Conservation (phyloP, 2,888 invertebrate genomes). For the Campoplex capitator region DNA sequence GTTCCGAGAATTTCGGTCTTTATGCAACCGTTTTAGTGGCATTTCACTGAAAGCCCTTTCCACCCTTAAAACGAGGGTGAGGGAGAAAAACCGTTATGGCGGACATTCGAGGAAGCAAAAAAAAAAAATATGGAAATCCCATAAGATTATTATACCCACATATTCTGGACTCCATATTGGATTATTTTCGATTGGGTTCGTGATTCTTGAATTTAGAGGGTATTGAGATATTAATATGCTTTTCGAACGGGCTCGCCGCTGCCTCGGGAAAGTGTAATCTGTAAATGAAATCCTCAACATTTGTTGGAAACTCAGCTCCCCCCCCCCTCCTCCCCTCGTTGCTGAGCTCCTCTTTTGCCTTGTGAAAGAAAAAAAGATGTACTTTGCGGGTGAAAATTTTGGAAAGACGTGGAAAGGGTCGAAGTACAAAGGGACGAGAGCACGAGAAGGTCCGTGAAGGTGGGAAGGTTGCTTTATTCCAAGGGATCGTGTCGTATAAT, state of each 20-base stretch:
- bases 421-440: not conserved
- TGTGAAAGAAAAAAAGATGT: not conserved
- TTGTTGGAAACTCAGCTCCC: not conserved
- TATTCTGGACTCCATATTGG: not conserved
- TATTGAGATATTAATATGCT: not conserved
- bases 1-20: constrained; percentile 29
- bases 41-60: not conserved
- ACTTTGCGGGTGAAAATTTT: constrained; percentile 45
- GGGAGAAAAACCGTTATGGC: not conserved
- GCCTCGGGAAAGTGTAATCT: not conserved
- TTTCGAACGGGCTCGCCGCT: not conserved
- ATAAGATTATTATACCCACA: constrained; percentile 12
- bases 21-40: constrained; percentile 39
- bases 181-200: constrained; percentile 2
- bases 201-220: constrained; percentile 15
- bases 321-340: not conserved
- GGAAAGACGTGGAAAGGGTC: constrained; percentile 49
- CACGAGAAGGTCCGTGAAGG: constrained; percentile 1
- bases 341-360: not conserved
- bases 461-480: constrained; percentile 46
- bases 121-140: constrained; percentile 19
- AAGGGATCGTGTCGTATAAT: constrained; percentile 65
- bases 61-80: constrained; percentile 9
- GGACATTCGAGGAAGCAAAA: not conserved
- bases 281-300: not conserved